These are phyloP conservation scores for Aricia agestis DNA, from an alignment of 1,140 invertebrate species.

Conservation along the genomic window DNA sequence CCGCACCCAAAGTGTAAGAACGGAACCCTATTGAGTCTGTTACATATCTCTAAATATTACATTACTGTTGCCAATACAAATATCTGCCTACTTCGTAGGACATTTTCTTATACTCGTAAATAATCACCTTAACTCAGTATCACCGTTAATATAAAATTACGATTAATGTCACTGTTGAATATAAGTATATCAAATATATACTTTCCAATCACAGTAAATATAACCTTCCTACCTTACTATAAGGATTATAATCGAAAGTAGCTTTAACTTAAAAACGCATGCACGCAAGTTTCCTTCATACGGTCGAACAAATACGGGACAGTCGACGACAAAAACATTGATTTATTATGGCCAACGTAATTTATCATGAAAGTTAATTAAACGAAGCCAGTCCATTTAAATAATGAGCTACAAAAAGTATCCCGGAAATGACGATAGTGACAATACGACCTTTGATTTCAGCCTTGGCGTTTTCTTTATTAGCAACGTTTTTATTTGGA, in stretches of 20 bases:
- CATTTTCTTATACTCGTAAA: too few relatives aligned
- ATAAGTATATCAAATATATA: background rate
- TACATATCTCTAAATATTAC: too few relatives aligned
- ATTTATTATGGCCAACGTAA: conserved; percentile 29
- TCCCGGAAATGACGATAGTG: conserved; percentile 52
- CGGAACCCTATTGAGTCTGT: too few relatives aligned
- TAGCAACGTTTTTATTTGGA: background rate
- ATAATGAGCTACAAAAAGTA: conserved; percentile 69
- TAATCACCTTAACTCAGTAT: too few relatives aligned
- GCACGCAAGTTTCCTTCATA: background rate
- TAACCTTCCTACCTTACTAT: background rate
- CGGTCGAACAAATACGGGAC: background rate
- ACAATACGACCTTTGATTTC: conserved; percentile 16
- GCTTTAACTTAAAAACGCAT: background rate
- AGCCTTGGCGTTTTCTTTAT: conserved; percentile 11
- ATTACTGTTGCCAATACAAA: too few relatives aligned
- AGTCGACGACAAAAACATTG: conserved; percentile 18
- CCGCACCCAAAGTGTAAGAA: background rate
- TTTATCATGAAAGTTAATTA: conserved; percentile 68
- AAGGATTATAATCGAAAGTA: background rate
- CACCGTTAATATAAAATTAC: too few relatives aligned
- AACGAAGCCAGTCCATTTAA: conserved; percentile 56
- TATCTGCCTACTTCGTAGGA: too few relatives aligned
- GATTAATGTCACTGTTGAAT: too few relatives aligned
- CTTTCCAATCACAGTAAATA: background rate